phyloP scores from a whole-genome alignment of 2,797 vertebrate species.

The Sebastes baramenuke region DNA sequence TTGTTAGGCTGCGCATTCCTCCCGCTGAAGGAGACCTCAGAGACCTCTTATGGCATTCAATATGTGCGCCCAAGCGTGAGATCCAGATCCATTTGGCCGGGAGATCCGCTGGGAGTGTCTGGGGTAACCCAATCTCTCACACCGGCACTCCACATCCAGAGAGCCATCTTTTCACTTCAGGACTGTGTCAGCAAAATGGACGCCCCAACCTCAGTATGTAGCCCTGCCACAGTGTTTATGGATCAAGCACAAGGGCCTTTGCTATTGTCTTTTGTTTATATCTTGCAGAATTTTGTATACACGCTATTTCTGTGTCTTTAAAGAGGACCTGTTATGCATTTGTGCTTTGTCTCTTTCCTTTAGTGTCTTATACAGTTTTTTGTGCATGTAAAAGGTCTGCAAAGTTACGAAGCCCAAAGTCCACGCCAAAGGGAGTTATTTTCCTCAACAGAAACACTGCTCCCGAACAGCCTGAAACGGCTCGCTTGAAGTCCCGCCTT shows the following conservation, averaged over 20 bases:
- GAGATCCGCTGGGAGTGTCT: conserved; percentile 80
- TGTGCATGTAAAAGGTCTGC: too few species aligned
- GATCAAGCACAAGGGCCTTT: conserved; percentile 13
- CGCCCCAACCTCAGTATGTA: conserved; percentile 33
- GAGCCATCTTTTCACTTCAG: conserved; percentile 78
- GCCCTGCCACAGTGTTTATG: conserved; percentile 32
- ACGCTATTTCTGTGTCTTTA: background rate
- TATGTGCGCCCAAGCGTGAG: conserved; percentile 82
- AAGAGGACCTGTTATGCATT: too few species aligned
- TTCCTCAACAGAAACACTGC: too few species aligned
- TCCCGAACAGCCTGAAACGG: too few species aligned
- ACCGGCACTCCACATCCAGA: conserved; percentile 74
- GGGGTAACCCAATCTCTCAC: conserved; percentile 84
- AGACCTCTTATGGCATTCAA: conserved; percentile 85
- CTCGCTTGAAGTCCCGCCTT: too few species aligned
- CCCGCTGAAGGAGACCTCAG: conserved; percentile 78
- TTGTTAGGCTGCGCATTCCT: conserved; percentile 80
- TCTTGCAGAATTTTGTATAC: background rate
- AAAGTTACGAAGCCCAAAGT: too few species aligned
- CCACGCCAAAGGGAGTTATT: too few species aligned
- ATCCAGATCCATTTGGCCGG: conserved; percentile 84
- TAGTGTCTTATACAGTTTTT: too few species aligned
- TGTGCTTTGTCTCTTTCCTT: too few species aligned
- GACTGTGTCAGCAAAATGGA: conserved; percentile 81
- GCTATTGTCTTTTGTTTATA: conserved; percentile 14